Evolutionary conservation across 2,797 vertebrate genomes (phyloP), one percentile per base, ranked within the genome.

Genomic region (Sciurus carolinensis): DNA sequence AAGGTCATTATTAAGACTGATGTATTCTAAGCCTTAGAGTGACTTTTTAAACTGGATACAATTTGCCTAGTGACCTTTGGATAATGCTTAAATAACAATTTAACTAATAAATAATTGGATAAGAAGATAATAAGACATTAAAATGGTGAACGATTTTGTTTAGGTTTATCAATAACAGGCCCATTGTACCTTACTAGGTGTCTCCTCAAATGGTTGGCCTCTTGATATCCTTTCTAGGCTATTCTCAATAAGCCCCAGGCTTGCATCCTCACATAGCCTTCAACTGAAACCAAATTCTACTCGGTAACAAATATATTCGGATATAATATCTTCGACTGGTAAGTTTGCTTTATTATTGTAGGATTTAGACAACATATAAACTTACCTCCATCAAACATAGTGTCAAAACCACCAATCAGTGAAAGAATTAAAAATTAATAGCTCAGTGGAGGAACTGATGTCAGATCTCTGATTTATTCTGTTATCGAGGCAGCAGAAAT

Each of bases 341-440:
- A 66, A 77, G 33, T 83, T 86, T 83, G 4, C 77, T 89, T 95
- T 54, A 89, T 95, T 66, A 76, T 57, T 92, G n/a, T 69, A 52
- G 92, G 44, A 83, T 84, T 95, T 87, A 95, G 88, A 93, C 5
- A 79, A 71, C 90, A 59, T 59, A 82, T 90, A 93, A 87, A 33
- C 18, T 83, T 90, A 52, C 82, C 69, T 84, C 33, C 42, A 79
- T 75, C 47, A 92, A 87, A 85, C 20, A 52, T 64, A 79, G 3
- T 93, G 20, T 80, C 83, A 75, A 82, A 91, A 59, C 18, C 54
- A 64, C 5, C 5, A 85, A 66, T 73, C 44, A 42, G 18, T 39
- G 4, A 77, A 84, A 94, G 62, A 73, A 86, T 82, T 87, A 80
- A 90, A 92, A 94, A 83, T 80, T 11, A 85, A 77, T 84, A 87